A percentile compares a stretch with the other conserved stretches of the same genome.
These are phyloP conservation scores for Drosophila borealis DNA, from an alignment of 2,888 invertebrate species.

Conservation along the genomic window DNA sequence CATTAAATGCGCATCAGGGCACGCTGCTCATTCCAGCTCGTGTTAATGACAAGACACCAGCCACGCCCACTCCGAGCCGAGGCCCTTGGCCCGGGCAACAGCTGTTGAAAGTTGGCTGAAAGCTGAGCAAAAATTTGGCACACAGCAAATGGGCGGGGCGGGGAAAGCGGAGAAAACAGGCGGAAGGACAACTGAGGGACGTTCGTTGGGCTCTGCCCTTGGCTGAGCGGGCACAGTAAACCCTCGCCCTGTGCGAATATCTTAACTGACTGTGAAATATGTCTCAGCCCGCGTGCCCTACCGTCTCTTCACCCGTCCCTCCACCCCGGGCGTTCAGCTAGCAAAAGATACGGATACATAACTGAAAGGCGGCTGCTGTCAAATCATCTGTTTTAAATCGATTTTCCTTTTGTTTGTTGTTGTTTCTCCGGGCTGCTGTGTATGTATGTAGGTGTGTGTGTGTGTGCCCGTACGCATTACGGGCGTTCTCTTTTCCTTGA, in stretches of 20 bases:
- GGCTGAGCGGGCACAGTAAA: too few species aligned
- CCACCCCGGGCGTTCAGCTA: slow-evolving; percentile 10
- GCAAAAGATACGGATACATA: slow-evolving; percentile 36
- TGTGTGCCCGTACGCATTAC: slow-evolving; percentile 18
- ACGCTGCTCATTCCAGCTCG: slow-evolving; percentile 8
- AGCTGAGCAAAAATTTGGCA: slow-evolving; percentile 55
- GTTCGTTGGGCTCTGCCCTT: neutral
- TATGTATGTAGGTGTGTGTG: neutral
- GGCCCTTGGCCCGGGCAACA: slow-evolving; percentile 37
- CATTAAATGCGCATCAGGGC: slow-evolving; percentile 74
- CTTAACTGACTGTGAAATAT: slow-evolving; percentile 58
- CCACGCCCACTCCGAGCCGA: slow-evolving; percentile 8
- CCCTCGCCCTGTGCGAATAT: slow-evolving; percentile 22
- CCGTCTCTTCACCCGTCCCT: neutral
- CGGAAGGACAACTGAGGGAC: slow-evolving; percentile 50
- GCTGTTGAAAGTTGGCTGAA: slow-evolving; percentile 48
- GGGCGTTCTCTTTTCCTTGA: slow-evolving; percentile 12
- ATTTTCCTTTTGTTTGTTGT: slow-evolving; percentile 66
- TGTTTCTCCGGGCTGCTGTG: slow-evolving; percentile 25
- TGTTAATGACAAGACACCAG: slow-evolving; percentile 70
- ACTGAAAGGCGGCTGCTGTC: slow-evolving; percentile 50
- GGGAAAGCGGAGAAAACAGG: neutral
- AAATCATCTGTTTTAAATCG: slow-evolving; percentile 79
- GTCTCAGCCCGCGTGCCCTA: neutral
- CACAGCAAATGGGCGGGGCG: slow-evolving; percentile 15